Evolutionary conservation across 2,113 vertebrate genomes (phyloP).

Genomic region (Antechinus stuartii): DNA sequence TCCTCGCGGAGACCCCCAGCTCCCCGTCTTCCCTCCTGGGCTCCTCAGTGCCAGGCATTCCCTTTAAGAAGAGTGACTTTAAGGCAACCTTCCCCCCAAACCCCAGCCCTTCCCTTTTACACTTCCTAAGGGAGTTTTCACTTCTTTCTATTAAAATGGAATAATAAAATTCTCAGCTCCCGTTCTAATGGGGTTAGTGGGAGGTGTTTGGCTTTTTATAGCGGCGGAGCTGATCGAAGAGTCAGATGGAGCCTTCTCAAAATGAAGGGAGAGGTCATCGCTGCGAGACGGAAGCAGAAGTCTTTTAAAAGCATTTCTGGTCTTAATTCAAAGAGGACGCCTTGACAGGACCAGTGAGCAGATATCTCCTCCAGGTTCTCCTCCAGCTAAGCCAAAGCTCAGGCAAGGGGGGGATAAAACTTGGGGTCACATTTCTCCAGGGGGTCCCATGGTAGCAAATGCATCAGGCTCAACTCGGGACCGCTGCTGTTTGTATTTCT

Average conservation of each 20-base stretch:
- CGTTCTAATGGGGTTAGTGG: slow-evolving; percentile 83
- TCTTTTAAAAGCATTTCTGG: slow-evolving; percentile 77
- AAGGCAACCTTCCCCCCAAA: slow-evolving; percentile 57
- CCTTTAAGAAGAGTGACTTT: slow-evolving; percentile 64
- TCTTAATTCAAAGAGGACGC: slow-evolving; percentile 77
- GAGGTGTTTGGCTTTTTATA: slow-evolving; percentile 83
- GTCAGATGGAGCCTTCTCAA: slow-evolving; percentile 74
- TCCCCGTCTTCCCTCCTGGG: not conserved
- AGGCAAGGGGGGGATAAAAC: slow-evolving; percentile 32
- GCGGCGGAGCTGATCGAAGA: slow-evolving; percentile 76
- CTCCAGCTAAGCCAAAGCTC: slow-evolving; percentile 45
- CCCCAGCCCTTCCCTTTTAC: slow-evolving; percentile 71
- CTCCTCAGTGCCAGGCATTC: slow-evolving; percentile 23
- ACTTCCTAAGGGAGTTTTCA: slow-evolving; percentile 80
- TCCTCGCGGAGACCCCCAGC: not conserved
- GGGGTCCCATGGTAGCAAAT: slow-evolving; percentile 37
- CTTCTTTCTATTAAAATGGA: slow-evolving; percentile 82
- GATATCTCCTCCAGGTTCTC: not conserved
- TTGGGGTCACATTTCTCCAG: not conserved
- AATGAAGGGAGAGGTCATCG: slow-evolving; percentile 79
- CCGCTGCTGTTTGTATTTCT: not conserved
- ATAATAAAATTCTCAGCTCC: slow-evolving; percentile 83
- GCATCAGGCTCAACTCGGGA: slow-evolving; percentile 33
- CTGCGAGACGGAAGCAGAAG: slow-evolving; percentile 69
- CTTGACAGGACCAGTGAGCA: slow-evolving; percentile 34